Evolutionary conservation across 2,113 vertebrate species (phyloP).

Genomic region (Zapornia atra): DNA sequence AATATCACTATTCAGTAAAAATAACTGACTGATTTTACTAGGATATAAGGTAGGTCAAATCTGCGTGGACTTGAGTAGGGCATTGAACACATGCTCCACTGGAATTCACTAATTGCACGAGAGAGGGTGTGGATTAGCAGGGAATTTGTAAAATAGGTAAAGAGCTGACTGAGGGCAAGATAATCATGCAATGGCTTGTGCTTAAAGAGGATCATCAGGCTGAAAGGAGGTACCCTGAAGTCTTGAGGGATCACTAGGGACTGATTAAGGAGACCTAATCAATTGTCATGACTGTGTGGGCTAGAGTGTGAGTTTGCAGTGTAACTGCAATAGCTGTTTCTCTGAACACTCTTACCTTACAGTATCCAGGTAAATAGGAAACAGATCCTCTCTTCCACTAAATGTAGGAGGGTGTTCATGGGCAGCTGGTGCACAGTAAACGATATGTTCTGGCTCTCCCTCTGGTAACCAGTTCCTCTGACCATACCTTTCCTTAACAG

Average conservation of each 20-base stretch:
- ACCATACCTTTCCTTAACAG: conserved; percentile 17
- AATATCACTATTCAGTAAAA: neutral
- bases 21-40: neutral
- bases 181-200: neutral
- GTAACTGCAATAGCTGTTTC: neutral
- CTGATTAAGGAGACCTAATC: conserved; percentile 12
- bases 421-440: neutral
- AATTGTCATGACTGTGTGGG: neutral
- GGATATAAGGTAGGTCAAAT: neutral
- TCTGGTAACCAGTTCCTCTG: neutral
- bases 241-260: neutral
- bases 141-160: neutral
- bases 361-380: neutral
- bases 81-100: neutral
- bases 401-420: neutral
- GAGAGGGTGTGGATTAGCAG: neutral
- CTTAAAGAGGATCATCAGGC: neutral
- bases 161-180: neutral
- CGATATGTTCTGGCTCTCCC: neutral
- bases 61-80: neutral
- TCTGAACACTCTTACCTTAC: neutral
- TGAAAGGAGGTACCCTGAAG: neutral
- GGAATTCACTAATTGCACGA: neutral
- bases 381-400: neutral
- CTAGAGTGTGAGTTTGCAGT: neutral